These are phyloP conservation scores for Seladonia tumulorum DNA, from an alignment of 2,888 invertebrate genomes.

Conservation along the genomic window DNA sequence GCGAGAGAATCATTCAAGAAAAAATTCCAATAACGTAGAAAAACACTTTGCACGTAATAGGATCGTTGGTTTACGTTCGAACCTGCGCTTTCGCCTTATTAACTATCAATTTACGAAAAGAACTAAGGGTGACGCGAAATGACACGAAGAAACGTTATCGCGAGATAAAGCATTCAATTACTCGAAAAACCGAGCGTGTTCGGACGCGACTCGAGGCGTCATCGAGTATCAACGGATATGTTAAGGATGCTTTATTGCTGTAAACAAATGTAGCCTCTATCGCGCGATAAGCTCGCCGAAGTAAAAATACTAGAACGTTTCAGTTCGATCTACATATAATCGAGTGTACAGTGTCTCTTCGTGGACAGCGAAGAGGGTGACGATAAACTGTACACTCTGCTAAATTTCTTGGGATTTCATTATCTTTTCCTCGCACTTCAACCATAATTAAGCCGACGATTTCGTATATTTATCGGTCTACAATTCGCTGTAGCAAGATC, in stretches of 20 bases:
- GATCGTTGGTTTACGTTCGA: not conserved
- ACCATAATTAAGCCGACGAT: not conserved
- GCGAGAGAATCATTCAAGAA: constrained; percentile 4
- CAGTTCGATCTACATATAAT: not conserved
- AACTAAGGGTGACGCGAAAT: not conserved
- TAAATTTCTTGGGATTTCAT: not conserved
- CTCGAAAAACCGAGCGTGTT: constrained; percentile 17
- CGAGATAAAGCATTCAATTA: constrained; percentile 48
- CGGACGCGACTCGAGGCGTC: constrained; percentile 14
- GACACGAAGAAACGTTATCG: constrained; percentile 22
- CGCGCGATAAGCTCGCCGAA: constrained; percentile 11
- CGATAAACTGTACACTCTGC: not conserved
- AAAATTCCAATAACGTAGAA: constrained; percentile 8
- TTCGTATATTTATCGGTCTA: not conserved
- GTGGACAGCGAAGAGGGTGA: not conserved
- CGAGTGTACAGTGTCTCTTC: not conserved
- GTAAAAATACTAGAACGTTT: not conserved
- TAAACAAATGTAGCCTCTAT: constrained; percentile 42
- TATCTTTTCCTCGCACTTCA: not conserved
- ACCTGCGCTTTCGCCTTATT: too few species aligned
- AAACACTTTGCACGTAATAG: not conserved
- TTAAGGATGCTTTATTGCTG: constrained; percentile 41
- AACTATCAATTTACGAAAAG: not conserved
- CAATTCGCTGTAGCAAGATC: not conserved
- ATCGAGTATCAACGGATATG: constrained; percentile 21